These are phyloP conservation scores for Merodon equestris DNA, from an alignment of 2,888 invertebrate genomes.

Conservation along the genomic window DNA sequence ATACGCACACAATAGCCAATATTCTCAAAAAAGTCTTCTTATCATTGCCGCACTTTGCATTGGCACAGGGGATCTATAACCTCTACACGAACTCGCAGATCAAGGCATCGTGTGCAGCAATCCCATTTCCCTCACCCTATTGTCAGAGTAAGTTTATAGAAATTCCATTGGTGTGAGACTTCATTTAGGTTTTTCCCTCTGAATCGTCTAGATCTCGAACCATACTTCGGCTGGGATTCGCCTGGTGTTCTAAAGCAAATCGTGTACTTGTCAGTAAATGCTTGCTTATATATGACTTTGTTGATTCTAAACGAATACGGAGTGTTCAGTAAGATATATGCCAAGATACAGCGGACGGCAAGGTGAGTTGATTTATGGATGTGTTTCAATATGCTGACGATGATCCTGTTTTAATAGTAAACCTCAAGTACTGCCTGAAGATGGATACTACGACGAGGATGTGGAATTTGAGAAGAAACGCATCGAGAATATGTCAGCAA, in stretches of 20 bases:
- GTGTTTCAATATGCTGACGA: not conserved
- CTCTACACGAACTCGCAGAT: conserved; percentile 73
- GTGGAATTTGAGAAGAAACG: conserved; percentile 81
- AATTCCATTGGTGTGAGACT: too few species aligned
- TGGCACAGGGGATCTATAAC: conserved; percentile 80
- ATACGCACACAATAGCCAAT: conserved; percentile 82
- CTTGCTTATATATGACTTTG: conserved; percentile 81
- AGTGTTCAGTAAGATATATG: conserved; percentile 62
- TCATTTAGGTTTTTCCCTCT: too few species aligned
- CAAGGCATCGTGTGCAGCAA: conserved; percentile 70
- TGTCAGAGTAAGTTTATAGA: too few species aligned
- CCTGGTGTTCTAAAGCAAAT: conserved; percentile 86
- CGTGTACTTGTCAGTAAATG: conserved; percentile 81
- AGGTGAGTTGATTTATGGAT: conserved; percentile 39
- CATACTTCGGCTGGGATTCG: conserved; percentile 83
- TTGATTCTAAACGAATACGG: conserved; percentile 83
- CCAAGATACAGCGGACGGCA: conserved; percentile 21
- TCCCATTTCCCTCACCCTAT: too few species aligned
- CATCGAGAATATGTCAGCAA: conserved; percentile 77
- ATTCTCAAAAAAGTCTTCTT: conserved; percentile 84
- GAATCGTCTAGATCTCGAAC: conserved; percentile 41
- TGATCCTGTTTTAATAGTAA: conserved; percentile 68
- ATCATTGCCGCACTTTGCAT: conserved; percentile 85
- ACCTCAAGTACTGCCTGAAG: conserved; percentile 74
- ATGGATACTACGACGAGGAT: conserved; percentile 80